Evolutionary conservation across 2,888 invertebrate species (phyloP).

Genomic region (Bugula neritina): DNA sequence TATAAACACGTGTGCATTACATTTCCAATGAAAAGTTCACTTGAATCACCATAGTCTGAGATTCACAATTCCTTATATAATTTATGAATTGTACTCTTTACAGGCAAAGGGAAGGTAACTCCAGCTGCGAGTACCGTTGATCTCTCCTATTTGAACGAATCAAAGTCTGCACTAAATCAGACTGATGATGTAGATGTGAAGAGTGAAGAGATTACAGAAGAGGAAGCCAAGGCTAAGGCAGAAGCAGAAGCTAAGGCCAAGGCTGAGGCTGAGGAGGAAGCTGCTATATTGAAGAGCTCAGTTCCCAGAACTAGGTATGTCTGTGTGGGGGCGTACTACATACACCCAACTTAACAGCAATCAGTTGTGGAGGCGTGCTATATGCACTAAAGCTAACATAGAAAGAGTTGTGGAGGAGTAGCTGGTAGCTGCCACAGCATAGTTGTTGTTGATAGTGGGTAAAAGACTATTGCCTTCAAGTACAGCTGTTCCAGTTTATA

Average conservation of each 20-base stretch:
- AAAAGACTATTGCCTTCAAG: too few relatives aligned
- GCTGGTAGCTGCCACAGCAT: too few relatives aligned
- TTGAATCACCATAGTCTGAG: too few relatives aligned
- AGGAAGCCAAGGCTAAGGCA: not conserved
- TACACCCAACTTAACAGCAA: too few relatives aligned
- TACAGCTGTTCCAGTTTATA: too few relatives aligned
- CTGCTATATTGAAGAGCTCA: not conserved
- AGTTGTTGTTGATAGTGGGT: too few relatives aligned
- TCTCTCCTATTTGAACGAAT: not conserved
- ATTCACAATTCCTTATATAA: too few relatives aligned
- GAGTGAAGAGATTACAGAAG: not conserved
- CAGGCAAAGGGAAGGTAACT: constrained; percentile 3
- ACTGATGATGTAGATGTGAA: not conserved
- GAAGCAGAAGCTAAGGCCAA: not conserved
- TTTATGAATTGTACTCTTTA: not conserved
- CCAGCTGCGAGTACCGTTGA: constrained; percentile 16
- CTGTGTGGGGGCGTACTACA: not conserved
- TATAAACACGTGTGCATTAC: too few relatives aligned
- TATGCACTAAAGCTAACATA: too few relatives aligned
- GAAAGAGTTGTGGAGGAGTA: too few relatives aligned
- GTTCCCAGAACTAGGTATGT: not conserved
- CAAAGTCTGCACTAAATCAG: not conserved
- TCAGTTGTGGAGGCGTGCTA: too few relatives aligned
- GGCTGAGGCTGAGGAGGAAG: not conserved
- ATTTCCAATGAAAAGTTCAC: too few relatives aligned